These are phyloP conservation scores for Fistularia tabacaria DNA, from an alignment of 2,797 vertebrate genomes.

Conservation along the genomic window DNA sequence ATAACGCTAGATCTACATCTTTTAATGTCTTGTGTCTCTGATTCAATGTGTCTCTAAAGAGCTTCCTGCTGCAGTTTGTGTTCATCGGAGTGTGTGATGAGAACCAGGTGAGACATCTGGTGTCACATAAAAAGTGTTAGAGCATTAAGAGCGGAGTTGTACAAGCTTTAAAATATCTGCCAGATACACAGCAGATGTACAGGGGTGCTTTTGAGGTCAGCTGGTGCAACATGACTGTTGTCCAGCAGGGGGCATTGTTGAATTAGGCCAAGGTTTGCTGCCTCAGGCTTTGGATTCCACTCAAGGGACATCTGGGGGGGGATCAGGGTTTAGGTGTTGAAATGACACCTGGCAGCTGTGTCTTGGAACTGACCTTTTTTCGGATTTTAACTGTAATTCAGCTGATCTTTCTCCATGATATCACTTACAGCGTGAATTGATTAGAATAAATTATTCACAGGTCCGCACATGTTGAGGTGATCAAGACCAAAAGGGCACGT, in stretches of 20 bases:
- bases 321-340: conserved; percentile 26
- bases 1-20: conserved; percentile 39
- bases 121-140: conserved; percentile 53
- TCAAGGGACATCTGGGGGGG: conserved; percentile 2
- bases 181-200: conserved; percentile 38
- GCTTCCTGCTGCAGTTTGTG: conserved; percentile 31
- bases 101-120: conserved; percentile 63
- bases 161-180: conserved; percentile 38
- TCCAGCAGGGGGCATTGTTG: conserved; percentile 50
- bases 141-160: conserved; percentile 36
- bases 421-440: conserved; percentile 45
- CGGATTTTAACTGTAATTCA: conserved; percentile 38
- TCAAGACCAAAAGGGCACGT: conserved; percentile 2
- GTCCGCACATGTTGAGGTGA: not conserved
- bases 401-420: conserved; percentile 21
- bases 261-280: conserved; percentile 3
- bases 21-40: conserved; percentile 32
- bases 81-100: conserved; percentile 46
- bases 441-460: conserved; percentile 59
- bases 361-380: conserved; percentile 33
- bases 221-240: conserved; percentile 17
- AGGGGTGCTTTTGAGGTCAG: conserved; percentile 40
- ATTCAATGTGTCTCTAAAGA: conserved; percentile 36
- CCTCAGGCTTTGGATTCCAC: conserved; percentile 13
- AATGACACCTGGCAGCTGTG: conserved; percentile 23